Conservation (phyloP, 2,797 vertebrate genomes). For the Ispidina lecontei region DNA sequence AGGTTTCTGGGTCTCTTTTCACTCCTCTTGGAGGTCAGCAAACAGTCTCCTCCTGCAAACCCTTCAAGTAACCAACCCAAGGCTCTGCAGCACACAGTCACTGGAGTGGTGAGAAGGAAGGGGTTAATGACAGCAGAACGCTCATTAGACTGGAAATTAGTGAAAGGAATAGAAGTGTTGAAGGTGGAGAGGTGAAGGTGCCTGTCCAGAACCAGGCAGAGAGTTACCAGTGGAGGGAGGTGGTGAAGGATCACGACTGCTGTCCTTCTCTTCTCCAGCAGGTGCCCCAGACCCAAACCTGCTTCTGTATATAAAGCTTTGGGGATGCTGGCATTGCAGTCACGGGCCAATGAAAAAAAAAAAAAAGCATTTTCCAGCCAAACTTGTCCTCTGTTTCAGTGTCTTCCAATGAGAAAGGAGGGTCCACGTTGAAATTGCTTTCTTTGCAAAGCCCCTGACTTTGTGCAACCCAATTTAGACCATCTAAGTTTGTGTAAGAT, state of each 20-base stretch:
- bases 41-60: neutral
- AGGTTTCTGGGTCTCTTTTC: neutral
- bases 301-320: neutral
- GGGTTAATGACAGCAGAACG: neutral
- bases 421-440: neutral
- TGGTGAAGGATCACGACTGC: neutral
- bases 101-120: neutral
- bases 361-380: neutral
- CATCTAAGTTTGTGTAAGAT: neutral
- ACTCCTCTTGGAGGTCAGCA: neutral
- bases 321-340: neutral
- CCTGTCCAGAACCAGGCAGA: neutral
- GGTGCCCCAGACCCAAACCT: neutral
- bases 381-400: neutral
- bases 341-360: neutral
- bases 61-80: neutral
- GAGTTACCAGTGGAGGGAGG: neutral
- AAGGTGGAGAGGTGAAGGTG: neutral
- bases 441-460: neutral
- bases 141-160: neutral
- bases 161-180: neutral
- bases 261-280: neutral
- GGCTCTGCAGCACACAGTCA: neutral
- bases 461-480: constrained; percentile 2
- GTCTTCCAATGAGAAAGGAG: neutral